Percentiles rank a stretch among this genome's conserved stretches.
Conservation (phyloP, 2,113 vertebrate genomes). For the Zosterops japonicus region DNA sequence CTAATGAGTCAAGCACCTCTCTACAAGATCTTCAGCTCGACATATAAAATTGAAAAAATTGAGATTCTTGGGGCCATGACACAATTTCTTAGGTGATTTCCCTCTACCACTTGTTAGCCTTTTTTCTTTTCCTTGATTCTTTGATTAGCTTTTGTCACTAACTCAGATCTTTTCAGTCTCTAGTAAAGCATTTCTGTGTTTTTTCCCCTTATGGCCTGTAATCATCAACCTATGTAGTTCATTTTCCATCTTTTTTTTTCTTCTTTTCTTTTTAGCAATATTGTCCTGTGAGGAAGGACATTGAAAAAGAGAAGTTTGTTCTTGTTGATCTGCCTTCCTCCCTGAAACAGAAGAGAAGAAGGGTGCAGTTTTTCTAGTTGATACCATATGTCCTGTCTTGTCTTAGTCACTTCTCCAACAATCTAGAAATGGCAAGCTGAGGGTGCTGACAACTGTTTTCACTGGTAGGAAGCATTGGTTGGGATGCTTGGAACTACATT, state of each 20-base stretch:
- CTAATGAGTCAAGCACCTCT: not conserved
- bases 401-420: not conserved
- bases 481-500: not conserved
- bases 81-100: not conserved
- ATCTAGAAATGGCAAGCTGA: not conserved
- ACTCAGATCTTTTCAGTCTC: not conserved
- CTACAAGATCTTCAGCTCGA: not conserved
- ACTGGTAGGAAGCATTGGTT: not conserved
- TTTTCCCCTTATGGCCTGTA: not conserved
- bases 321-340: not conserved
- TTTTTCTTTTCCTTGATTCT: not conserved
- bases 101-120: not conserved
- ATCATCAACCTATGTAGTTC: not conserved
- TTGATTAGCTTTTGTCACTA: not conserved
- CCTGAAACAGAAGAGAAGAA: not conserved
- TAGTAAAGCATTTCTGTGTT: not conserved
- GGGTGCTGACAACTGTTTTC: not conserved
- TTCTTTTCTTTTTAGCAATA: not conserved
- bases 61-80: not conserved
- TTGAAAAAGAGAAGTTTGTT: not conserved
- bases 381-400: accelerated
- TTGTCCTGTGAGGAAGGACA: not conserved
- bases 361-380: not conserved
- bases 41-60: not conserved
- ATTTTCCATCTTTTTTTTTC: not conserved